Evolutionary conservation across 2,888 invertebrate species (phyloP).

Genomic region (Lasioglossum figueresi): DNA sequence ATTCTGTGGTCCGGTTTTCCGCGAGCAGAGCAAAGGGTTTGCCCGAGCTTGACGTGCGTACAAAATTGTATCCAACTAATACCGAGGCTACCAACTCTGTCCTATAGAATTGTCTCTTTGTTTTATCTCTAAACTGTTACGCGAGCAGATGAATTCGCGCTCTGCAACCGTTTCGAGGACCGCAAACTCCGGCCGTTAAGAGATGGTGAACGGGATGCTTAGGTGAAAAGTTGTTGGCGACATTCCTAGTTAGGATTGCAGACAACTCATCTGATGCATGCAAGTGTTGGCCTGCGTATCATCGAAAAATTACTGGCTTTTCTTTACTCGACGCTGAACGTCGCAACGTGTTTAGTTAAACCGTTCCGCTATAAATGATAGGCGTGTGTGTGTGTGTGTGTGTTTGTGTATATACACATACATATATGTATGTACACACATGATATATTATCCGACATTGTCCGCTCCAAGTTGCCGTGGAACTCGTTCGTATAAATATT

Average conservation of each 20-base stretch:
- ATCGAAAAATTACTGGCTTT: not conserved
- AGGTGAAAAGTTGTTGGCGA: not conserved
- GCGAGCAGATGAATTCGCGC: not conserved
- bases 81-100: slow-evolving; percentile 2
- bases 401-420: not conserved
- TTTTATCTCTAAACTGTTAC: not conserved
- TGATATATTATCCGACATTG: not conserved
- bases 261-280: not conserved
- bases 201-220: not conserved
- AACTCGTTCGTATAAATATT: slow-evolving; percentile 3
- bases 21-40: not conserved
- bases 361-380: not conserved
- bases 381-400: not conserved
- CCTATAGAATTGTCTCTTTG: not conserved
- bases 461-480: not conserved
- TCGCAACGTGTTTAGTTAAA: not conserved
- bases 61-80: slow-evolving; percentile 5
- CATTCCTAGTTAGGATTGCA: not conserved
- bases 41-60: not conserved
- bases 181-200: not conserved
- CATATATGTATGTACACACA: not conserved
- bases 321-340: not conserved
- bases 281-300: not conserved
- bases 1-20: not conserved
- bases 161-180: not conserved